Evolutionary conservation across 2,797 vertebrate genomes (phyloP).

Genomic region (Neostethus bicornis): DNA sequence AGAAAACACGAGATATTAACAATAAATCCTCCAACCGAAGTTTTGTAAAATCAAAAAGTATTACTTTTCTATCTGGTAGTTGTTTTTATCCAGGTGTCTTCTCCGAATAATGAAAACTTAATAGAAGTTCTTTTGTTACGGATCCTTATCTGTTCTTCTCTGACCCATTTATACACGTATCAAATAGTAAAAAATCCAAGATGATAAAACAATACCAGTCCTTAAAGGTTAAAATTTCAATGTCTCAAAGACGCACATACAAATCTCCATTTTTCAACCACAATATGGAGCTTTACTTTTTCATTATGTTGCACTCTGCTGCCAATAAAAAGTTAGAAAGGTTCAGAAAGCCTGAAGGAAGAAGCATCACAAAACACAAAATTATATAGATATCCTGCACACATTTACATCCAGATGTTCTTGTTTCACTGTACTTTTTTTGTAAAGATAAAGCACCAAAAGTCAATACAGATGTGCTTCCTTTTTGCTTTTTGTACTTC

Average conservation of each 20-base stretch:
- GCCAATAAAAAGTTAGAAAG: slow-evolving; percentile 12
- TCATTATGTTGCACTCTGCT: slow-evolving; percentile 7
- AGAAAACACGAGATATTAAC: too few relatives aligned
- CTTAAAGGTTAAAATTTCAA: neutral
- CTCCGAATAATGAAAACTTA: neutral
- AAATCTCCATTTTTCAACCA: slow-evolving; percentile 6
- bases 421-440: slow-evolving; percentile 5
- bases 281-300: slow-evolving; percentile 11
- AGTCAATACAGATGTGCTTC: too few relatives aligned
- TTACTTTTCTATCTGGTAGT: too few relatives aligned
- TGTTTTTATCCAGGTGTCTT: neutral
- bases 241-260: slow-evolving; percentile 10
- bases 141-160: neutral
- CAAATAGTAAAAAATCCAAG: slow-evolving; percentile 21
- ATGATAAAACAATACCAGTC: neutral
- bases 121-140: neutral
- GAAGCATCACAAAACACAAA: slow-evolving; percentile 20
- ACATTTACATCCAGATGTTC: slow-evolving; percentile 4
- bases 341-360: slow-evolving; percentile 14
- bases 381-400: neutral
- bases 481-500: too few relatives aligned
- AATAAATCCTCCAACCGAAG: too few relatives aligned
- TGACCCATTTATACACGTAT: slow-evolving; percentile 7
- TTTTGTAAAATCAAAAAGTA: too few relatives aligned
- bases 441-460: slow-evolving; percentile 5